Evolutionary conservation across 2,888 invertebrate species (phyloP).

Genomic region (Nomada ruficornis): DNA sequence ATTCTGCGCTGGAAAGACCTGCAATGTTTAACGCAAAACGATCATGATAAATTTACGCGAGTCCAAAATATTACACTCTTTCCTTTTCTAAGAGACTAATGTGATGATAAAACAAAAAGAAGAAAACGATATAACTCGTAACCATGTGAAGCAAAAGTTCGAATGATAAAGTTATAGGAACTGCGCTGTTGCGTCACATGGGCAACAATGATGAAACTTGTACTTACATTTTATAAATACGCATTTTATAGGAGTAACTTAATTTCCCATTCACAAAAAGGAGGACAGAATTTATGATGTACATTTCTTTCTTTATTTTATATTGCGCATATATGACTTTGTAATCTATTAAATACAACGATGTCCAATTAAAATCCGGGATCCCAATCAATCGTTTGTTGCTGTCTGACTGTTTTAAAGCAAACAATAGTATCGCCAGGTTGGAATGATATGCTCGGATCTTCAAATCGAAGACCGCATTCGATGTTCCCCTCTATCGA

Average conservation of each 20-base stretch:
- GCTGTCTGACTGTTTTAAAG: constrained; percentile 88
- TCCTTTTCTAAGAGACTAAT: not conserved
- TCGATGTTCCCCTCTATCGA: constrained; percentile 93
- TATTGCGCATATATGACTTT: constrained; percentile 8
- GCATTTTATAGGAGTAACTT: constrained; percentile 51
- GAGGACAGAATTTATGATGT: constrained; percentile 15
- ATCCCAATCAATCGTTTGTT: constrained; percentile 92
- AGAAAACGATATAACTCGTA: constrained; percentile 2
- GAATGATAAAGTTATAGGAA: constrained; percentile 38
- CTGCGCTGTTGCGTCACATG: constrained; percentile 39
- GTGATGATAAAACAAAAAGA: not conserved
- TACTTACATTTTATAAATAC: constrained; percentile 75
- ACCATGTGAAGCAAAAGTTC: constrained; percentile 10
- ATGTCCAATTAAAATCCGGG: constrained; percentile 89
- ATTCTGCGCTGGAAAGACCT: not conserved
- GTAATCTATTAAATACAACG: constrained; percentile 23
- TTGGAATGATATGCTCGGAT: constrained; percentile 87
- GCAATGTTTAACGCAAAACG: constrained; percentile 2
- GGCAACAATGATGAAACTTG: constrained; percentile 79
- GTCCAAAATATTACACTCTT: not conserved
- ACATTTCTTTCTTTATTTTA: constrained; percentile 27
- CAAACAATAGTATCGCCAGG: constrained; percentile 93
- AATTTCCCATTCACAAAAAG: constrained; percentile 11
- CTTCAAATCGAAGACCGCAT: constrained; percentile 93
- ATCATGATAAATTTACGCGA: not conserved